Conservation (phyloP, 2,888 invertebrate genomes). For the Norana najaformis region DNA sequence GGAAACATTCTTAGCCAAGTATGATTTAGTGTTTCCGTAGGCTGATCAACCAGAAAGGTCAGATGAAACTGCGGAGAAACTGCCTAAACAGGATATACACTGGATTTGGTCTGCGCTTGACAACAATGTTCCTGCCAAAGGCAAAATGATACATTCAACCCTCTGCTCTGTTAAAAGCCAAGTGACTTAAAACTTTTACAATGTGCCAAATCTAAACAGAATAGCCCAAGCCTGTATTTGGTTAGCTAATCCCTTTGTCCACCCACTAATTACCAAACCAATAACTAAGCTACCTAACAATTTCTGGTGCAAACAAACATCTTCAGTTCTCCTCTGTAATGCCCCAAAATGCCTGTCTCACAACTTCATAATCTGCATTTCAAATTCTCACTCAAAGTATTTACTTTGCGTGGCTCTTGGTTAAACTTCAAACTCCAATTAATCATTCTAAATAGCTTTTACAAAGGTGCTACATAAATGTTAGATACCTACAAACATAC, state of each 20-base stretch:
- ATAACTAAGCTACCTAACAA: background rate
- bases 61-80: background rate
- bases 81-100: background rate
- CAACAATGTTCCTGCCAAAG: background rate
- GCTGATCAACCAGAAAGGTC: background rate
- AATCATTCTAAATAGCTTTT: background rate
- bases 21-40: background rate
- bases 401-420: too few species aligned
- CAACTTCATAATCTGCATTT: too few species aligned
- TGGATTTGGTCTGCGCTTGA: background rate
- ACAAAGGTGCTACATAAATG: too few species aligned
- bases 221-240: background rate
- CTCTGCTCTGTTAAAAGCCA: too few species aligned
- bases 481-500: too few species aligned
- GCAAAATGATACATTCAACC: background rate
- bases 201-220: background rate
- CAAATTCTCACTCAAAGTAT: background rate
- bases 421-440: background rate
- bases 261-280: background rate
- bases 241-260: background rate
- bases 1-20: background rate
- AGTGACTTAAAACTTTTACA: background rate
- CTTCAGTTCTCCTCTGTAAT: too few species aligned
- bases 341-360: too few species aligned
- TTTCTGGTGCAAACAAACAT: too few species aligned